A percentile compares a stretch with the other conserved stretches of the same genome.
Conservation (phyloP, 2,113 vertebrate species). For the Neolamprologus ventralis region DNA sequence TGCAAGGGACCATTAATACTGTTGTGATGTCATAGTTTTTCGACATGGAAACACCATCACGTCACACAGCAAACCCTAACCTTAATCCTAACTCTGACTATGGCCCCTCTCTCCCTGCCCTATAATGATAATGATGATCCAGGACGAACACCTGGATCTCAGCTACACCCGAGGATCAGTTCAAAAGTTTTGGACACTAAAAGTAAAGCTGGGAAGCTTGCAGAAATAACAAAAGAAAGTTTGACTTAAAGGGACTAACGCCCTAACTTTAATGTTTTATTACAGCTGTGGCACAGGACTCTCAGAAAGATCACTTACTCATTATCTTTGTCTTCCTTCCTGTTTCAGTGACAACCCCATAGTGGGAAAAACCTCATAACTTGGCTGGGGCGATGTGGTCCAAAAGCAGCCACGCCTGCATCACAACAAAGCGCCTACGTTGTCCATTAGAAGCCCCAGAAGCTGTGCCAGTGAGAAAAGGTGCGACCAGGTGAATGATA, state of each 20-base stretch:
- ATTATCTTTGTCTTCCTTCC: neutral
- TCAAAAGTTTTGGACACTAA: neutral
- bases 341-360: conserved; percentile 89
- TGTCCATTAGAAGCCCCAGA: neutral
- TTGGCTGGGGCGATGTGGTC: neutral
- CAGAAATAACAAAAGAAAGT: neutral
- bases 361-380: conserved; percentile 84
- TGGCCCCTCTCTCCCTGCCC: neutral
- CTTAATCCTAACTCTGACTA: neutral
- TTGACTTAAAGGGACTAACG: neutral
- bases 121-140: neutral
- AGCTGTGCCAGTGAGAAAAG: neutral
- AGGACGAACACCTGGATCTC: neutral
- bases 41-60: neutral
- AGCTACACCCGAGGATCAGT: neutral
- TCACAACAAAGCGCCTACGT: neutral
- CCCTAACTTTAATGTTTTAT: neutral
- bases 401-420: conserved; percentile 18
- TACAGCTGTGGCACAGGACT: neutral
- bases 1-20: neutral
- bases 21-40: neutral
- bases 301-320: neutral
- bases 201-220: neutral
- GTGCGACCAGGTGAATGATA: neutral
- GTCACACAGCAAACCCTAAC: neutral